Conservation (phyloP, 1,140 invertebrate species). For the Drosophila tristis region DNA sequence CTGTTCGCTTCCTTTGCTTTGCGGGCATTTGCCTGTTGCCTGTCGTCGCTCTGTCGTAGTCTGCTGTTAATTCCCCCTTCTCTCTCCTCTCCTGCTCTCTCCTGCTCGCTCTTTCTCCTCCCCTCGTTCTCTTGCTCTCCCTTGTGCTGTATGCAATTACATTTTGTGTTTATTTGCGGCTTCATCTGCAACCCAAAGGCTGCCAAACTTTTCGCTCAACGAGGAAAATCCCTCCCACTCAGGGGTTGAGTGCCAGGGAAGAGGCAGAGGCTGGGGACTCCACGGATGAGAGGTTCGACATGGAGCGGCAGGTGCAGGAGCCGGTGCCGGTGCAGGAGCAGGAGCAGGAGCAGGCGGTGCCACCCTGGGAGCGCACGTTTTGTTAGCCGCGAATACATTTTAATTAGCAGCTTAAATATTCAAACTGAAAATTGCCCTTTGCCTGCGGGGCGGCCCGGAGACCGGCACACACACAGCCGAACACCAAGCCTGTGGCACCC, state of each 20-base stretch:
- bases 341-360: background rate
- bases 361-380: slow-evolving; percentile 47
- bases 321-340: too few species aligned
- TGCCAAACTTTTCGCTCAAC: slow-evolving; percentile 36
- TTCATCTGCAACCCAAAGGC: slow-evolving; percentile 42
- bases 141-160: slow-evolving; percentile 54
- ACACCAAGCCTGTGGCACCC: background rate
- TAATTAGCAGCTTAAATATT: slow-evolving; percentile 81
- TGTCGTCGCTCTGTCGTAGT: too few species aligned
- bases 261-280: too few species aligned
- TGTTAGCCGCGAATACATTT: slow-evolving; percentile 81
- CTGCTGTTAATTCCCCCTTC: too few species aligned
- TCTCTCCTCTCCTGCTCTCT: too few species aligned
- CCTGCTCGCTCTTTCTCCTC: background rate
- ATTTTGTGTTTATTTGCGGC: slow-evolving; percentile 76
- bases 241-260: too few species aligned
- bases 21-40: too few species aligned
- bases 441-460: slow-evolving; percentile 36
- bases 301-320: too few species aligned
- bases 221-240: background rate
- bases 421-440: slow-evolving; percentile 79
- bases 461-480: slow-evolving; percentile 1
- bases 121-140: background rate
- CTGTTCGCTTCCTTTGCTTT: too few species aligned
- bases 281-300: too few species aligned